Evolutionary conservation across 1,140 invertebrate species (phyloP).

Genomic region (Danaus melanippus): DNA sequence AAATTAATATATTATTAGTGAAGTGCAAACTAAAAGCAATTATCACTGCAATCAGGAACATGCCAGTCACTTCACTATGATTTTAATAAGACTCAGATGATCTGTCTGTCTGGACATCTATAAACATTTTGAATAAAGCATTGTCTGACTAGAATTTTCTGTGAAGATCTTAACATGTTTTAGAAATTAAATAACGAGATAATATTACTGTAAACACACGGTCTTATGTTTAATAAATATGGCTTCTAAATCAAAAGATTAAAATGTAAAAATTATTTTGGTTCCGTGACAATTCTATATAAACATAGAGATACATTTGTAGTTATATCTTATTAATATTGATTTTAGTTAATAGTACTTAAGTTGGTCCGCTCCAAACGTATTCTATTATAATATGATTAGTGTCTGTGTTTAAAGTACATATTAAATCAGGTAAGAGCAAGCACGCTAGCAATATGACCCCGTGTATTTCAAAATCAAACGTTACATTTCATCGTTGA

Average conservation of each 20-base stretch:
- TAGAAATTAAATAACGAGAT: slow-evolving; percentile 18
- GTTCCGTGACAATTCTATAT: too few species aligned
- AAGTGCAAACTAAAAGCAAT: too few species aligned
- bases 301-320: too few species aligned
- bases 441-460: background rate
- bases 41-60: background rate
- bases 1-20: too few species aligned
- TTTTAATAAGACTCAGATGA: slow-evolving; percentile 20
- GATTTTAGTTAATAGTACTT: too few species aligned
- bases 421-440: too few species aligned
- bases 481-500: slow-evolving; percentile 30
- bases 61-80: slow-evolving; percentile 15
- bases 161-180: slow-evolving; percentile 17
- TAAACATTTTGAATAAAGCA: slow-evolving; percentile 13
- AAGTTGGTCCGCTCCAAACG: too few species aligned
- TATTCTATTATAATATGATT: too few species aligned
- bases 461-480: slow-evolving; percentile 21
- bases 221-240: slow-evolving; percentile 1
- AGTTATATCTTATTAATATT: too few species aligned
- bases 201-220: slow-evolving; percentile 20
- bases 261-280: too few species aligned
- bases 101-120: slow-evolving; percentile 14
- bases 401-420: too few species aligned
- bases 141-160: slow-evolving; percentile 9
- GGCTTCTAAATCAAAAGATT: background rate